Base-by-base conservation (phyloP, 2,888 invertebrate species). In the Acronicta leporina region DNA sequence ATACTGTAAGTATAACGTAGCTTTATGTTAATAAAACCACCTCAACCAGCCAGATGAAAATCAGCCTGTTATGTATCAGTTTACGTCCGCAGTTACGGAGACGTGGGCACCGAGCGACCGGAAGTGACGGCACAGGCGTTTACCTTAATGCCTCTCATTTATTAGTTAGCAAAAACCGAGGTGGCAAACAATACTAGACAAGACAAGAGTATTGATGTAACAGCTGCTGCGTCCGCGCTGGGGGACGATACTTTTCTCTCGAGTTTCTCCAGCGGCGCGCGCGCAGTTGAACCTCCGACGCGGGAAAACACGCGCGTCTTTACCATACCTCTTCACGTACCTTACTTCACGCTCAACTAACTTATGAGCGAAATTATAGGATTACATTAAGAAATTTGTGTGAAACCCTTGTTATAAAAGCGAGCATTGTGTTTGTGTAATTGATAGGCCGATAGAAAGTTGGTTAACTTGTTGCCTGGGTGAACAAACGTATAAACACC, bases 231-330 rank as follows among this genome's bases (percentile, higher is more conserved):
- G 78, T 63, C 78, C 75, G 84, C 75, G 84, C 78, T 75, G 82
- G 80, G 85, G 87, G 87, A 86, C 86, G 85, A 79, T 84, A 88
- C 92, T 89, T 92, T 93, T 92, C 94, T 91, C 91, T 89, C 73
- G 85, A 91, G 92, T 94, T 92, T 92, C 93, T 87, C 92, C 80
- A 68, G 61, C 68, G 70, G 82, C 87, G 85, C 88, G 74, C 81
- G 85, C 88, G 87, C 92, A 92, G 93, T 91, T 71, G 66, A 68
- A 71, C 78, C 73, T 83, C 72, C 81, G 84, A 80, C 86, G 86
- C 80, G 74, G 81, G 72, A 75, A 81, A 77, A 82, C 83, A 84
- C 85, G 86, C 92, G 89, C 90, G 89, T 85, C 73, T 77, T 69
- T 53, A 51, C 40, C 56, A 51, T 52, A 43, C 48, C 52, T 56